phyloP scores from a whole-genome alignment of 2,797 vertebrate genomes.

The Knipowitschia caucasica region DNA sequence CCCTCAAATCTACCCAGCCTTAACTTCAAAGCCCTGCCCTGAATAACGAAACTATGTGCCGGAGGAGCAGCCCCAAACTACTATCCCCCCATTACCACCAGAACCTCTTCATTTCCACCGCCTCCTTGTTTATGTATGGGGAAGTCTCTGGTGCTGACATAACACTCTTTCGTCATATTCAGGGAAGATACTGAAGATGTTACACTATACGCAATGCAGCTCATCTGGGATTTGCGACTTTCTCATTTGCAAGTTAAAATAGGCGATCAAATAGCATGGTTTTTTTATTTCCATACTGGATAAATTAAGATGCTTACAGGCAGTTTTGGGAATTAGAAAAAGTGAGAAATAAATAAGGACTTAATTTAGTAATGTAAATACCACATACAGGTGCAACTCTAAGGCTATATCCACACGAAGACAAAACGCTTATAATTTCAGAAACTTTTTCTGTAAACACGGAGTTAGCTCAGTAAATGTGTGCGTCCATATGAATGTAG shows the following conservation, averaged over 20 bases:
- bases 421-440: too few species aligned
- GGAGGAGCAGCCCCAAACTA: slow-evolving; percentile 67
- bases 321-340: too few species aligned
- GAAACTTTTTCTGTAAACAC: too few species aligned
- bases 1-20: slow-evolving; percentile 63
- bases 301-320: too few species aligned
- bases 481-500: too few species aligned
- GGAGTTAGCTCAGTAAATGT: too few species aligned
- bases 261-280: not conserved
- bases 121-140: slow-evolving; percentile 47
- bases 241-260: slow-evolving; percentile 3
- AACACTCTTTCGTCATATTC: slow-evolving; percentile 51
- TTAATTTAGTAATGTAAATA: too few species aligned
- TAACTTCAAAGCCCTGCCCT: slow-evolving; percentile 68
- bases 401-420: too few species aligned
- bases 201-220: slow-evolving; percentile 12
- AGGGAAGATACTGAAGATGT: slow-evolving; percentile 20
- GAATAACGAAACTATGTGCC: slow-evolving; percentile 71
- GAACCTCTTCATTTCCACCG: slow-evolving; percentile 12
- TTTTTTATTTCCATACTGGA: not conserved
- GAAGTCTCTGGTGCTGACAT: slow-evolving; percentile 55
- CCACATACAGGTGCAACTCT: too few species aligned
- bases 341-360: too few species aligned
- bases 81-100: slow-evolving; percentile 5
- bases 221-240: not conserved